These are phyloP conservation scores for Latheticus oryzae DNA, from an alignment of 2,888 invertebrate genomes.

Conservation along the genomic window DNA sequence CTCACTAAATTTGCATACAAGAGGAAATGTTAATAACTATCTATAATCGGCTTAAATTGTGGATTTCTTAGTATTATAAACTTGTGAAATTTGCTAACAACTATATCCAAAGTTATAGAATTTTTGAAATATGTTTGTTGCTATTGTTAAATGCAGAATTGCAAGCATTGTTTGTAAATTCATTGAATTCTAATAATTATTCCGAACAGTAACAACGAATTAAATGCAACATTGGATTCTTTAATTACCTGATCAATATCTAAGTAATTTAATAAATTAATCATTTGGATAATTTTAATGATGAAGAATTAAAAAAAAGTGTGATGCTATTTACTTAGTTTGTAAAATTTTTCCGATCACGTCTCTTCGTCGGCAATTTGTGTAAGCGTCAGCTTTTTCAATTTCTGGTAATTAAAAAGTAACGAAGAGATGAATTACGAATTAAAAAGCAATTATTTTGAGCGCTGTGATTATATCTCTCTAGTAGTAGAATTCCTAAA, in stretches of 20 bases:
- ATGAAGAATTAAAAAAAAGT: no score
- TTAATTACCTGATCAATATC: slow-evolving; percentile 21
- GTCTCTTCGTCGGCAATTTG: slow-evolving; percentile 32
- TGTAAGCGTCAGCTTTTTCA: slow-evolving; percentile 41
- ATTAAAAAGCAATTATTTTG: slow-evolving; percentile 43
- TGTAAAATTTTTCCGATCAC: slow-evolving; percentile 33
- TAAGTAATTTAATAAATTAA: slow-evolving; percentile 13
- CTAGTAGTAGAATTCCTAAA: slow-evolving; percentile 13
- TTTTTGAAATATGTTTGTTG: slow-evolving; percentile 27
- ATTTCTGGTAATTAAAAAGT: slow-evolving; percentile 43
- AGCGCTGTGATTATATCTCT: slow-evolving; percentile 23
- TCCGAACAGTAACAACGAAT: no score
- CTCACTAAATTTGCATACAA: background rate
- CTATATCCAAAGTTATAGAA: no score
- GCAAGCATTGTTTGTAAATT: no score
- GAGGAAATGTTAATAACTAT: slow-evolving; percentile 24
- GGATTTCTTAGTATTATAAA: slow-evolving; percentile 25
- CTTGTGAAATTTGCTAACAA: slow-evolving; percentile 19
- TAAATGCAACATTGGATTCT: background rate
- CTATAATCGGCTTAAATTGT: slow-evolving; percentile 23
- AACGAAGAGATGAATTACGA: slow-evolving; percentile 44
- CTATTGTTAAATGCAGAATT: no score
- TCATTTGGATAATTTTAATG: no score
- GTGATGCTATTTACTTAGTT: slow-evolving; percentile 28
- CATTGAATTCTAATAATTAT: slow-evolving; percentile 2